Percentiles rank a stretch among this genome's conserved stretches.
Conservation (phyloP, 1,140 invertebrate genomes). For the Drosophila saltans region DNA sequence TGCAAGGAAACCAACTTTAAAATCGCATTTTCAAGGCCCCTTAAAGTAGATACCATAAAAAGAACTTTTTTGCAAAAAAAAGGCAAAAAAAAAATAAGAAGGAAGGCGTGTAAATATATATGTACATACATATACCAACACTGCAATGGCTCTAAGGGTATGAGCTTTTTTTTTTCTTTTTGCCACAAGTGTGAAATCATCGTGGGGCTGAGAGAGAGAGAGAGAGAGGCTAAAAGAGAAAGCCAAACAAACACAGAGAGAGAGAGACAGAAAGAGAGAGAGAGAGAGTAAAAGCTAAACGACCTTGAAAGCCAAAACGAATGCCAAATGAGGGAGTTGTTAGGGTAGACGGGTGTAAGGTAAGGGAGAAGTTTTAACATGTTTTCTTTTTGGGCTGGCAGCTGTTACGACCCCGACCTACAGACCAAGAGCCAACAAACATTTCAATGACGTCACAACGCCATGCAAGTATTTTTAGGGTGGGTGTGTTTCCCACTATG, state of each 20-base stretch:
- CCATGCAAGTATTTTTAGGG: constrained; percentile 43
- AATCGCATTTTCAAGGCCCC: constrained; percentile 20
- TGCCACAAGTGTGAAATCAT: constrained; percentile 71
- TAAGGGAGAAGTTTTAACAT: background rate
- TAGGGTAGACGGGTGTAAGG: constrained; percentile 12
- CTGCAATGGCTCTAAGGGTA: constrained; percentile 17
- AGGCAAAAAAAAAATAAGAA: background rate
- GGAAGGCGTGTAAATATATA: constrained; percentile 14
- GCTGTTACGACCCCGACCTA: constrained; percentile 63
- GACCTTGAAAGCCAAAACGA: constrained; percentile 60
- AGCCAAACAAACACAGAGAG: background rate
- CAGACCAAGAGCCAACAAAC: constrained; percentile 31
- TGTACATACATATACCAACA: constrained; percentile 12
- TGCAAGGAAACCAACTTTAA: constrained; percentile 9
- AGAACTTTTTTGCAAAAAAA: constrained; percentile 4
- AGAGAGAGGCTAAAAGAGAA: background rate
- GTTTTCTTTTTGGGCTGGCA: constrained; percentile 19
- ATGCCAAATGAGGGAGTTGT: constrained; percentile 54
- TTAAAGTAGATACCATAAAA: constrained; percentile 23
- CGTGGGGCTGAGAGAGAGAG: constrained; percentile 37
- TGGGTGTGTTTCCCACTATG: constrained; percentile 25
- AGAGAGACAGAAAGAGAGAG: constrained; percentile 11
- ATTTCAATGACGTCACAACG: constrained; percentile 75
- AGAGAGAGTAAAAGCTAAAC: constrained; percentile 47
- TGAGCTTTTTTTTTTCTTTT: constrained; percentile 14